Evolutionary conservation across 2,113 vertebrate genomes (phyloP).

Genomic region (Sialia sialis): DNA sequence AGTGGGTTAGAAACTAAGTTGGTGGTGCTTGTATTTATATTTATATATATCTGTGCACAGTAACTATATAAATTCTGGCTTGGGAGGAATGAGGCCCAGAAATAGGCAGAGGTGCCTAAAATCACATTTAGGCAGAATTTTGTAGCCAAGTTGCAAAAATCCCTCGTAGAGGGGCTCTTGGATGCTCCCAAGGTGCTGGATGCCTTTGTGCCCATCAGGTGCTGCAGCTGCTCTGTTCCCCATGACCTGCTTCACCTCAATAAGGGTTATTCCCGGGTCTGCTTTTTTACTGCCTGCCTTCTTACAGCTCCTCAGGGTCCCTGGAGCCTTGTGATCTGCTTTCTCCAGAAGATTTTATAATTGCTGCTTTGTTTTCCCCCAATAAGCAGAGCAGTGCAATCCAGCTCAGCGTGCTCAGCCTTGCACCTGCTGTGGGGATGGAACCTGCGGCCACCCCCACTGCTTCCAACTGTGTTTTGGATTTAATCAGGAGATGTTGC

Average conservation of each 20-base stretch:
- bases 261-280: slow-evolving; percentile 16
- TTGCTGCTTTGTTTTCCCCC: not conserved
- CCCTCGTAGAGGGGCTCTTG: not conserved
- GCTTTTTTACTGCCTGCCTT: slow-evolving; percentile 22
- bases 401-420: not conserved
- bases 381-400: not conserved
- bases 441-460: not conserved
- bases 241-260: slow-evolving; percentile 10
- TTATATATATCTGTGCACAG: not conserved
- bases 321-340: not conserved
- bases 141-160: not conserved
- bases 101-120: not conserved
- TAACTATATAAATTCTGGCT: not conserved
- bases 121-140: not conserved
- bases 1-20: not conserved
- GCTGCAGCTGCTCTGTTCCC: not conserved
- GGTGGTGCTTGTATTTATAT: not conserved
- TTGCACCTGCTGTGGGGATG: not conserved
- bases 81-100: not conserved
- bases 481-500: not conserved
- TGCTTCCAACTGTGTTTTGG: not conserved
- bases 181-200: not conserved
- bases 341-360: slow-evolving; percentile 25
- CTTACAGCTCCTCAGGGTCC: not conserved
- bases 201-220: not conserved